Evolutionary conservation across 2,797 vertebrate species (phyloP), one percentile per base, ranked within the genome.

Genomic region (Intellagama lesueurii): DNA sequence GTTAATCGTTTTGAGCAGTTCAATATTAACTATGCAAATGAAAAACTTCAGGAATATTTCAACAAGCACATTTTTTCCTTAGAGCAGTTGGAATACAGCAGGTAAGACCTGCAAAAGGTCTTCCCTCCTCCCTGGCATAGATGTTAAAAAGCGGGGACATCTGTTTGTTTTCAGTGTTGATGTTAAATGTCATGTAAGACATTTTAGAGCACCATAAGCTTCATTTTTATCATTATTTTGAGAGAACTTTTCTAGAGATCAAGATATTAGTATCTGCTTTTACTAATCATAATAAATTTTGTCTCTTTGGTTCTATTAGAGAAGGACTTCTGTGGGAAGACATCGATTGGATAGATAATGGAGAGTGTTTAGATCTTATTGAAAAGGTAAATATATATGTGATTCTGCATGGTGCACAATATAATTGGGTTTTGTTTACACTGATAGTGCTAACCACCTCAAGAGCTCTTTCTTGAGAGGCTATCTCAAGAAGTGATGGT

Each of bases 1-100:
- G 98, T 99, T 80, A 99, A 99, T 95, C 98, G 96, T 95, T 99
- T 99, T 82, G 99, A 99, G 94, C 99, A 99, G 96, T 99, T 99
- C 97, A 99, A 98, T 96, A 99, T 99, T 95, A 99, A 99, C 97
- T 99, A 99, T 97, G 99, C 99, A 96, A 99, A 99, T 47, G 99
- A 99, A 95, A 99, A 99, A 92, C 99, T 99, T 82, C 99, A 99
- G 97, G 99, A 99, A 89, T 99, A 99, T 95, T 99, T 99, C 94
- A 99, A 99, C 95, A 99, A 99, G 93, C 99, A 99, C 95, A 99
- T 99, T 86, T 99, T 99, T 97, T 99, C 99, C 64, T 96, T 99
- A 96, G 99, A 99, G 93, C 98, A 99, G 78, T 97, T 99, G 81
- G 99, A 99, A 94, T 99, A 99, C 90, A 99, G 98, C 97, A 99